Evolutionary conservation across 30 jellyfish, hydroid and myxozoan species (phyloP).

Genomic region (Turritopsis rubra): DNA sequence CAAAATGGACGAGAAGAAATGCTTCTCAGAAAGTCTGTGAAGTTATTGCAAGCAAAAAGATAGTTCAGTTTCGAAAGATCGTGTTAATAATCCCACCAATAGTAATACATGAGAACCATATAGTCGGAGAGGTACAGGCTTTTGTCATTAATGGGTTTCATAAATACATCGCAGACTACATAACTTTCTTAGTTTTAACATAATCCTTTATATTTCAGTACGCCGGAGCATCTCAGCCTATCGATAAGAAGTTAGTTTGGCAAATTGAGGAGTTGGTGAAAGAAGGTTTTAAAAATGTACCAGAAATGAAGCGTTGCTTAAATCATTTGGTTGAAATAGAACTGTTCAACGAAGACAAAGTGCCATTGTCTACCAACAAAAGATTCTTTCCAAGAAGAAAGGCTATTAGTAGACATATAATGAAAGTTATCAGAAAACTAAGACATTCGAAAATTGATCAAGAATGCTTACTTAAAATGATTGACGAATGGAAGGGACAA

Average conservation of each 20-base stretch:
- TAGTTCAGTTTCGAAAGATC: background rate
- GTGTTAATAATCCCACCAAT: background rate
- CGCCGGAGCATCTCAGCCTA: constrained; percentile 1
- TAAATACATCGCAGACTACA: background rate
- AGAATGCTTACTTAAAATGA: background rate
- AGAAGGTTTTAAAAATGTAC: background rate
- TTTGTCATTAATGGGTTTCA: background rate
- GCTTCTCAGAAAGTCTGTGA: background rate
- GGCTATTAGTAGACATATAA: constrained; percentile 1
- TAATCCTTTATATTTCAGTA: background rate
- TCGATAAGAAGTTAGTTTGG: background rate
- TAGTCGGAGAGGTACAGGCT: background rate
- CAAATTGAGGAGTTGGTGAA: background rate
- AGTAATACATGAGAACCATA: background rate
- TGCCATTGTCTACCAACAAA: background rate
- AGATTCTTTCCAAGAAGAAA: constrained; percentile 11
- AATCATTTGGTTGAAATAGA: background rate
- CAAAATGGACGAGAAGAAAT: background rate
- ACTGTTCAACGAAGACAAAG: background rate
- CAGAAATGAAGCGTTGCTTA: background rate
- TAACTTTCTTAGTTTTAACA: background rate
- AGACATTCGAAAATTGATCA: background rate
- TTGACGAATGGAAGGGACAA: background rate
- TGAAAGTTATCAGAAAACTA: background rate
- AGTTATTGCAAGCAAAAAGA: background rate